A percentile compares a stretch with the other conserved stretches of the same genome.
Conservation (phyloP, 2,888 invertebrate species). For the Ophion obscuratus region DNA sequence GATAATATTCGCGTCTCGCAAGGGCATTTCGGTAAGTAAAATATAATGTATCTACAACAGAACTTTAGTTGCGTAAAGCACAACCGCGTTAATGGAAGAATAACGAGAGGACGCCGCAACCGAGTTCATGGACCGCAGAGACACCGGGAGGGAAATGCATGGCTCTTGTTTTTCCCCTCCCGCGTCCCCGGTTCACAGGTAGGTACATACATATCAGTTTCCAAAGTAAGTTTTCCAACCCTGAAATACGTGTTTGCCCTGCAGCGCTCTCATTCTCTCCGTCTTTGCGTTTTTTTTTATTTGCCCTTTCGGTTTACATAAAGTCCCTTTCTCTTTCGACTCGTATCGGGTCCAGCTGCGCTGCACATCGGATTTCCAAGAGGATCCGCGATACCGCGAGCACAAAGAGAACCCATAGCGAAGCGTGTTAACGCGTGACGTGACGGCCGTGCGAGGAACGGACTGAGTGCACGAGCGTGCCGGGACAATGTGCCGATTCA, state of each 20-base stretch:
- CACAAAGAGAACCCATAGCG: conserved; percentile 3
- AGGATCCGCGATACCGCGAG: neutral
- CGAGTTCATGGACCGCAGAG: conserved; percentile 49
- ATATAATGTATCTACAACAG: conserved; percentile 46
- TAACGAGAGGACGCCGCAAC: conserved; percentile 54
- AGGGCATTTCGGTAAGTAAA: conserved; percentile 58
- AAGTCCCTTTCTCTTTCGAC: neutral
- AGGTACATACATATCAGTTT: conserved; percentile 11
- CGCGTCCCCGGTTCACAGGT: conserved; percentile 13
- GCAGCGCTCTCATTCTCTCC: conserved; percentile 1
- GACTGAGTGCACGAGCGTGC: conserved; percentile 71
- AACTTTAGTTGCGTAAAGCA: conserved; percentile 26
- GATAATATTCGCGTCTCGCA: conserved; percentile 20
- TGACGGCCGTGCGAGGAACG: neutral
- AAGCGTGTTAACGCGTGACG: conserved; percentile 11
- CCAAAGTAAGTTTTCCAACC: conserved; percentile 49
- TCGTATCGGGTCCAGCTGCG: neutral
- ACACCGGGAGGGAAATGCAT: conserved; percentile 41
- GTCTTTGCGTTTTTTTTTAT: neutral
- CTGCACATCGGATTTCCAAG: neutral
- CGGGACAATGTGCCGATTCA: conserved; percentile 71
- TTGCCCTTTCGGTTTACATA: neutral
- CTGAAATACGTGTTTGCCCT: conserved; percentile 54
- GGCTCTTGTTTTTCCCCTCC: conserved; percentile 39
- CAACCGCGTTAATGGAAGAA: conserved; percentile 63